phyloP scores from a whole-genome alignment of 2,113 vertebrate species.

The Hippotragus niger region DNA sequence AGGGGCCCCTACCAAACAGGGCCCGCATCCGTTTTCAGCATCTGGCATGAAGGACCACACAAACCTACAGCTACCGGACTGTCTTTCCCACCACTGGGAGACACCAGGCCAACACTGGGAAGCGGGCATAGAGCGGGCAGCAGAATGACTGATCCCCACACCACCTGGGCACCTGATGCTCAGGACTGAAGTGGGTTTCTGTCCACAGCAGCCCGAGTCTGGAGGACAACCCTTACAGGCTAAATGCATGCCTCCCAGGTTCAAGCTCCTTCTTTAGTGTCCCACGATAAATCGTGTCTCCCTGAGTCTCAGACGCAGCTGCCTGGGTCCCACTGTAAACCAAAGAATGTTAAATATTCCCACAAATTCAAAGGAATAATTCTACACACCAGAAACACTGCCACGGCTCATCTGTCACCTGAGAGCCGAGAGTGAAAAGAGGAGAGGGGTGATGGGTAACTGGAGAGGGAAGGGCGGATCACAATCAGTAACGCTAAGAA shows the following conservation, averaged over 20 bases:
- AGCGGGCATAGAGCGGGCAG: background rate
- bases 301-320: background rate
- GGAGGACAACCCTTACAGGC: background rate
- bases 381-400: background rate
- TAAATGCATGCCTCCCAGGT: background rate
- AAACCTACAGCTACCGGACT: accelerated
- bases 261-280: background rate
- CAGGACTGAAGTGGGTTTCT: background rate
- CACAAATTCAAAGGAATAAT: background rate
- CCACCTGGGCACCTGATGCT: background rate
- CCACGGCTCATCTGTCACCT: background rate
- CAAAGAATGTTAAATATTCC: background rate
- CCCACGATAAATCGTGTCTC: background rate
- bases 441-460: accelerated
- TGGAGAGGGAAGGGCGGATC: background rate
- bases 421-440: background rate
- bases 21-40: background rate
- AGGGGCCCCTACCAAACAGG: background rate
- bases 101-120: background rate
- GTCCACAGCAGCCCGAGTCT: background rate
- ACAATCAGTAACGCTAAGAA: background rate
- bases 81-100: background rate
- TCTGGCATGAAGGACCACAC: background rate
- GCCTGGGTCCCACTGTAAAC: background rate
- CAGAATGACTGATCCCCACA: background rate